Evolutionary conservation across 2,113 vertebrate species (phyloP).

Genomic region (Sinocyclocheilus anshuiensis): DNA sequence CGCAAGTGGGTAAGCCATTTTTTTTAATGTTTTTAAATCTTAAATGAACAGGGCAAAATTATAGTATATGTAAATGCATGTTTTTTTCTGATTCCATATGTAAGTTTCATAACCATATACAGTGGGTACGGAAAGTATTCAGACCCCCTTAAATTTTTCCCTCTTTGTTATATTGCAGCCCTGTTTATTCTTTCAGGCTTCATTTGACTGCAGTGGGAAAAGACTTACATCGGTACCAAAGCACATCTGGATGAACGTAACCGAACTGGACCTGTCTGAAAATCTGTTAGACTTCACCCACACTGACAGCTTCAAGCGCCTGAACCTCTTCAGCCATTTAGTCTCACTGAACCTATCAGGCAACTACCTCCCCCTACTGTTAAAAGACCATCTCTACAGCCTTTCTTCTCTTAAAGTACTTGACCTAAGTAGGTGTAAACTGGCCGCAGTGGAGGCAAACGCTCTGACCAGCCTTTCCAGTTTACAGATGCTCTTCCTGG

Average conservation of each 20-base stretch:
- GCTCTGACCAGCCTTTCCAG: slow-evolving; percentile 64
- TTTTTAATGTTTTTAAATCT: slow-evolving; percentile 16
- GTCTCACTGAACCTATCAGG: slow-evolving; percentile 70
- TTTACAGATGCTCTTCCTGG: slow-evolving; percentile 65
- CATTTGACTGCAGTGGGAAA: slow-evolving; percentile 64
- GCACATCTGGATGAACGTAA: slow-evolving; percentile 50
- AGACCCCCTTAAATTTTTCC: no score
- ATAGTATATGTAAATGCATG: neutral
- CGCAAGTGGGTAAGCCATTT: slow-evolving; percentile 53
- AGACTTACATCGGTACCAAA: slow-evolving; percentile 60
- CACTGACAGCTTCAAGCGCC: slow-evolving; percentile 61
- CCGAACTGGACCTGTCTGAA: slow-evolving; percentile 67
- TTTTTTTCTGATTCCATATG: neutral
- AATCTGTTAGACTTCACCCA: slow-evolving; percentile 69
- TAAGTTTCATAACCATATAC: neutral
- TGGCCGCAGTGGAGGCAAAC: slow-evolving; percentile 58
- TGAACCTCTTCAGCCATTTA: slow-evolving; percentile 61
- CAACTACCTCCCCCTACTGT: slow-evolving; percentile 73
- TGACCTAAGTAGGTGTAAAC: slow-evolving; percentile 70
- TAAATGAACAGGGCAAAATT: neutral
- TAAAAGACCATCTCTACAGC: slow-evolving; percentile 69
- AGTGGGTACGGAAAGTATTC: no score
- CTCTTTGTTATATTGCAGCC: no score
- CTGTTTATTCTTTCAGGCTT: slow-evolving; percentile 36
- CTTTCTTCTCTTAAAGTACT: slow-evolving; percentile 57